A percentile compares a stretch with the other conserved stretches of the same genome.
Conservation (phyloP, 2,797 vertebrate genomes). For the Falco naumanni region DNA sequence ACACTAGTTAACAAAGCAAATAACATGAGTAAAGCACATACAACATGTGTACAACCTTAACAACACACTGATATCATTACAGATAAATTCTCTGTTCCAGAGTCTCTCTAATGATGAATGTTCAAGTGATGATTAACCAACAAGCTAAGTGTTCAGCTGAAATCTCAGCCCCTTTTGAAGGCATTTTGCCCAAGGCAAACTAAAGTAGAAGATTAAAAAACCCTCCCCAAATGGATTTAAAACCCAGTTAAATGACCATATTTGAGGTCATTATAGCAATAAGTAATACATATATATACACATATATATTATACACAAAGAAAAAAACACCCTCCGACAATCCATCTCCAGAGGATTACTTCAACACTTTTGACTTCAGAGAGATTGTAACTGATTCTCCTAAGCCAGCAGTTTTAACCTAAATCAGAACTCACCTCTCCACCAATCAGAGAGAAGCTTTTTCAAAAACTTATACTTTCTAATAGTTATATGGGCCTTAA, state of each 20-base stretch:
- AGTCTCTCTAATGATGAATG: slow-evolving; percentile 13
- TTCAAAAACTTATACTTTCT: slow-evolving; percentile 43
- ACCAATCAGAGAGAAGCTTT: slow-evolving; percentile 44
- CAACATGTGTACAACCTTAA: background rate
- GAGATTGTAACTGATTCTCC: slow-evolving; percentile 43
- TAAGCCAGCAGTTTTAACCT: slow-evolving; percentile 51
- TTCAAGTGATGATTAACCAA: slow-evolving; percentile 50
- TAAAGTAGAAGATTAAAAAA: slow-evolving; percentile 15
- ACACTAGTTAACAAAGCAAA: background rate
- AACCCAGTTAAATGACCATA: slow-evolving; percentile 23
- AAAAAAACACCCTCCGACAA: background rate
- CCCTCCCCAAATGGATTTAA: slow-evolving; percentile 9
- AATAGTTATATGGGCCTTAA: slow-evolving; percentile 56
- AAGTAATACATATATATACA: background rate
- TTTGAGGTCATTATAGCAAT: background rate
- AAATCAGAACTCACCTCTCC: slow-evolving; percentile 54
- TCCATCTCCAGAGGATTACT: slow-evolving; percentile 22
- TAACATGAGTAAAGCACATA: background rate
- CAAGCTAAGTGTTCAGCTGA: slow-evolving; percentile 22
- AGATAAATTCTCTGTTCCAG: background rate
- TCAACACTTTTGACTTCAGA: slow-evolving; percentile 23
- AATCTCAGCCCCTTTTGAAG: slow-evolving; percentile 4
- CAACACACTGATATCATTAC: background rate
- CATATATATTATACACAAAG: background rate
- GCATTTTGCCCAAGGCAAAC: slow-evolving; percentile 23